Evolutionary conservation across 2,888 invertebrate genomes (phyloP).

Genomic region (Himalopsyche kuldschensis): DNA sequence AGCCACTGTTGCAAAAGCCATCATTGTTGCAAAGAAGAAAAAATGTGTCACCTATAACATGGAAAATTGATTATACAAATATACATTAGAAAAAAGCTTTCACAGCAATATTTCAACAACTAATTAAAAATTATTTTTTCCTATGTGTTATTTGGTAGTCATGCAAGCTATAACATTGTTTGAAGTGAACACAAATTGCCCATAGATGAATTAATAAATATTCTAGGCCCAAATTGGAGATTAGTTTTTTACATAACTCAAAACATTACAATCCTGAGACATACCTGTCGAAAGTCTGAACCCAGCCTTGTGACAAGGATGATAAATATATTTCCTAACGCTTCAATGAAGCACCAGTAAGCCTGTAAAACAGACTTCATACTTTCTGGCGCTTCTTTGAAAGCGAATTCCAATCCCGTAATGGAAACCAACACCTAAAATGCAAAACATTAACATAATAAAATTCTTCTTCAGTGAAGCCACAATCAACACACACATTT

Average conservation of each 20-base stretch:
- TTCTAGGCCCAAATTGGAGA: not conserved
- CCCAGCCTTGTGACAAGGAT: constrained; percentile 71
- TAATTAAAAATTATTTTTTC: not conserved
- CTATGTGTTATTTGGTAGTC: no score
- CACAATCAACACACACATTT: no score
- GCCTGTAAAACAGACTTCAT: constrained; percentile 88
- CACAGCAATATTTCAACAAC: not conserved
- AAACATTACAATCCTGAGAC: not conserved
- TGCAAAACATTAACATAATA: not conserved
- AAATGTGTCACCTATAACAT: constrained; percentile 72
- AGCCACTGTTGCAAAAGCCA: constrained; percentile 70
- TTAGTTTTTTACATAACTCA: not conserved
- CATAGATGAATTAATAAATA: not conserved
- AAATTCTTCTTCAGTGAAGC: no score
- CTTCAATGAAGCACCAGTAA: constrained; percentile 79
- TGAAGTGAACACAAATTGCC: no score
- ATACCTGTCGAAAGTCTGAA: constrained; percentile 68
- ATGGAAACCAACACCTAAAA: constrained; percentile 70
- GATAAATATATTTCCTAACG: constrained; percentile 82
- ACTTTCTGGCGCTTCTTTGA: constrained; percentile 78
- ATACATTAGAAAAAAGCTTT: not conserved
- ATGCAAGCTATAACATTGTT: no score
- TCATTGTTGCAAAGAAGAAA: constrained; percentile 76
- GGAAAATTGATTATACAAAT: not conserved
- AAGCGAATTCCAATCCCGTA: constrained; percentile 86